Conservation (phyloP, 1,140 invertebrate species). For the Drepana arcuata region DNA sequence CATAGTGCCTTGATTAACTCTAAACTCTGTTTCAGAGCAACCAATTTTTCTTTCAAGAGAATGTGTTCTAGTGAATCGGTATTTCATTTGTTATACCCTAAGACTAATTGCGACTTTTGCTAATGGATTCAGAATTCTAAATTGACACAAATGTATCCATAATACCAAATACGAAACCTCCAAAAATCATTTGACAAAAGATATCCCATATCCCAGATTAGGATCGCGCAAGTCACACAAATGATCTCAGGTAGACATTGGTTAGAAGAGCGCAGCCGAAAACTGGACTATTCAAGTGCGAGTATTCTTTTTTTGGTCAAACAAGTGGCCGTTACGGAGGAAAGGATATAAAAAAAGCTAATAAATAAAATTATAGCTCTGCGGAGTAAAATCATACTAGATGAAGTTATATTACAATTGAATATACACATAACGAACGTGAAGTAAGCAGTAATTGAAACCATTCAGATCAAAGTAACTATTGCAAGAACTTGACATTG, state of each 20-base stretch:
- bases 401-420: too few species aligned
- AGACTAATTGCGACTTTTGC: too few species aligned
- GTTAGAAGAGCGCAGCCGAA: constrained; percentile 27
- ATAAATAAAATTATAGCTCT: constrained; percentile 1
- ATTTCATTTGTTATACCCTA: too few species aligned
- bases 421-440: too few species aligned
- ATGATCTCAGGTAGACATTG: constrained; percentile 52
- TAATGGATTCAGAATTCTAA: too few species aligned
- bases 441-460: too few species aligned
- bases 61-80: too few species aligned
- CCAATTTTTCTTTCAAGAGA: too few species aligned
- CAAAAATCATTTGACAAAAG: constrained; percentile 14
- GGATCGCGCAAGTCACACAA: constrained; percentile 44
- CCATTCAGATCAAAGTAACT: too few species aligned
- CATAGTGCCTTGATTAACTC: too few species aligned
- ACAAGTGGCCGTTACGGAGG: constrained; percentile 52
- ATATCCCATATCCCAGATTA: constrained; percentile 24
- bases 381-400: constrained; percentile 7
- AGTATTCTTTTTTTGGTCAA: constrained; percentile 38
- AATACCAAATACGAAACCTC: constrained; percentile 1
- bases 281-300: constrained; percentile 49
- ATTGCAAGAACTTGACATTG: too few species aligned
- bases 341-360: constrained; percentile 45
- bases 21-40: neutral
- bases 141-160: too few species aligned